Evolutionary conservation across 2,888 invertebrate genomes (phyloP).

Genomic region (Mesochorus sp.): DNA sequence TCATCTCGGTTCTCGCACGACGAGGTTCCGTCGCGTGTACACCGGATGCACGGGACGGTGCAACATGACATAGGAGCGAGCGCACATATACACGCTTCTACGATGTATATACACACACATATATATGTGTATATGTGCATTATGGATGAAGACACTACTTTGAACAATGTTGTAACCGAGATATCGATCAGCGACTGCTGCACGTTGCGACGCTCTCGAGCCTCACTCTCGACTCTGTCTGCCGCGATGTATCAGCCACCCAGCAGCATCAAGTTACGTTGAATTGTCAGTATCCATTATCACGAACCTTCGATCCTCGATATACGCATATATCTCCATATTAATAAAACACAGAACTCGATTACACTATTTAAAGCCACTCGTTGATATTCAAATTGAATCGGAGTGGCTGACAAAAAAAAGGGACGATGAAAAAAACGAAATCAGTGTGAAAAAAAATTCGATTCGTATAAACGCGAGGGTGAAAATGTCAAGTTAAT

Average conservation of each 20-base stretch:
- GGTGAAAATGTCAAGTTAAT: too few relatives aligned
- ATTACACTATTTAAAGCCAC: too few relatives aligned
- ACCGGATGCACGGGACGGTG: slow-evolving; percentile 42
- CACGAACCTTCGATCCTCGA: too few relatives aligned
- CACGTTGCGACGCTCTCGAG: slow-evolving; percentile 20
- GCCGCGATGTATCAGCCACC: background rate
- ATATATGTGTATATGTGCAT: background rate
- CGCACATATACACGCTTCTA: background rate
- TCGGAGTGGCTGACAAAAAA: too few relatives aligned
- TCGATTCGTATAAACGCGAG: too few relatives aligned
- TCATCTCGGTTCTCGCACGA: slow-evolving; percentile 26
- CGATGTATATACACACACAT: background rate
- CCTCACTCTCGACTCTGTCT: slow-evolving; percentile 9
- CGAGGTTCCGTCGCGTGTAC: slow-evolving; percentile 26
- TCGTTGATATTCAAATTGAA: too few relatives aligned
- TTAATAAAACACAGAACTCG: too few relatives aligned
- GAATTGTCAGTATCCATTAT: too few relatives aligned
- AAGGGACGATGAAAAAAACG: too few relatives aligned
- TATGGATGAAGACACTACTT: slow-evolving; percentile 18
- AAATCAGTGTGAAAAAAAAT: too few relatives aligned
- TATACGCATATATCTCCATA: too few relatives aligned
- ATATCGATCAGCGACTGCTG: slow-evolving; percentile 65
- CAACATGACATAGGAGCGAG: slow-evolving; percentile 18
- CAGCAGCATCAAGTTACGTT: background rate
- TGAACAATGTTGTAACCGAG: slow-evolving; percentile 65